These are phyloP conservation scores for Psilopsiagon aurifrons DNA, from an alignment of 2,113 vertebrate genomes.

Conservation along the genomic window DNA sequence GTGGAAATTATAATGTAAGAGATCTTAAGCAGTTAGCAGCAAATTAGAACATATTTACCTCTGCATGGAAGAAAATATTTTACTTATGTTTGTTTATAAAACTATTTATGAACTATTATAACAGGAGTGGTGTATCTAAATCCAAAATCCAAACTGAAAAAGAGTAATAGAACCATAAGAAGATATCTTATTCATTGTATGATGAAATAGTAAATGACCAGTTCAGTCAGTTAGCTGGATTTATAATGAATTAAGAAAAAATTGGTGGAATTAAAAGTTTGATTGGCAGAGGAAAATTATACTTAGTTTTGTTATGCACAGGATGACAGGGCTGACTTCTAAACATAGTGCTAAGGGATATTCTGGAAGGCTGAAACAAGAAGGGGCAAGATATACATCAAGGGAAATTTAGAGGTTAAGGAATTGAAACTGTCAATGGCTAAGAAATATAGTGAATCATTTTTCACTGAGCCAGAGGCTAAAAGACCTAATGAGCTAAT, in stretches of 20 bases:
- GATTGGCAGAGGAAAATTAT: constrained; percentile 1
- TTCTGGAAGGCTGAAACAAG: constrained; percentile 13
- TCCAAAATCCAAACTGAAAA: background rate
- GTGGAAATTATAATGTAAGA: background rate
- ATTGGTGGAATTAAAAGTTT: background rate
- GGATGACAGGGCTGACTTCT: background rate
- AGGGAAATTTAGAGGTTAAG: constrained; percentile 60
- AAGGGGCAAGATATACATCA: constrained; percentile 19
- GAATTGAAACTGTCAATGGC: constrained; percentile 44
- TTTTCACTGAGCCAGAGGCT: constrained; percentile 41
- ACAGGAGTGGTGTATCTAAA: background rate
- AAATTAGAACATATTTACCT: background rate
- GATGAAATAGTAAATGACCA: background rate
- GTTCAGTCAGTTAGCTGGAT: background rate
- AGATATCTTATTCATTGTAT: background rate
- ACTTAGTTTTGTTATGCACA: background rate
- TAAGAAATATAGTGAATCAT: constrained; percentile 55
- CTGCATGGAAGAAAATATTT: background rate
- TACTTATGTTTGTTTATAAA: background rate
- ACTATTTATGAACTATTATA: background rate
- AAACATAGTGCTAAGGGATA: background rate
- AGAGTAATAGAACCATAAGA: background rate
- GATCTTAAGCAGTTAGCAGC: background rate
- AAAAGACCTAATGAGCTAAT: constrained; percentile 57
- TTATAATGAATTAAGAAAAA: constrained; percentile 2